Conservation (phyloP, 1,140 invertebrate genomes). For the Lithobius niger region DNA sequence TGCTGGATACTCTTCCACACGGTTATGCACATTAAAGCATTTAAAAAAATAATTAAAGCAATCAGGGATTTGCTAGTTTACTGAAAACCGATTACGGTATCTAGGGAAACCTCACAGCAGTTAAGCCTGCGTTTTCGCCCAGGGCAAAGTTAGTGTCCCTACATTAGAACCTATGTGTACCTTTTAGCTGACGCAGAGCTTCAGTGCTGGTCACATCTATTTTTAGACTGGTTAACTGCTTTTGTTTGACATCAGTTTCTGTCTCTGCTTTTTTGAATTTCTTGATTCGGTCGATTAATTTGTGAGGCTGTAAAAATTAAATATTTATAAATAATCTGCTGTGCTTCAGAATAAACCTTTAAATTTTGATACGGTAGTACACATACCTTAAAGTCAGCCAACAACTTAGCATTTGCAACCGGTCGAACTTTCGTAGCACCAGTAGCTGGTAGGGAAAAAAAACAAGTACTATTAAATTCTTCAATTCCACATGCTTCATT, state of each 20-base stretch:
- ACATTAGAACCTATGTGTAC: no score
- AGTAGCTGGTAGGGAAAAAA: conserved; percentile 32
- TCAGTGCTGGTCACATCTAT: conserved; percentile 10
- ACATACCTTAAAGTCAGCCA: conserved; percentile 30
- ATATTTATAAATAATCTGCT: conserved; percentile 15
- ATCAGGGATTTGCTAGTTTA: no score
- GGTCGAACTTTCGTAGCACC: conserved; percentile 14
- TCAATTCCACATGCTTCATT: no score
- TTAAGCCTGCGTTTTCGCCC: no score
- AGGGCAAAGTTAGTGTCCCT: no score
- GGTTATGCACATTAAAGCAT: no score
- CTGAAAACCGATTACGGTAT: no score
- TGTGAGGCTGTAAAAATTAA: conserved; percentile 24
- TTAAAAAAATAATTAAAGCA: no score
- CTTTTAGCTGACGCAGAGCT: conserved; percentile 9
- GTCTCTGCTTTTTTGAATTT: conserved; percentile 46
- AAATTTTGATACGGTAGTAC: background rate
- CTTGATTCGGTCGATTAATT: conserved; percentile 48
- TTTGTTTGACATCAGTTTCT: conserved; percentile 49
- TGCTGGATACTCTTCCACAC: no score
- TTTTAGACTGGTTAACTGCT: conserved; percentile 34
- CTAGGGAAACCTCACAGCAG: no score
- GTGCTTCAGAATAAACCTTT: conserved; percentile 8
- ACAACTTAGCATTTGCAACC: conserved; percentile 24
- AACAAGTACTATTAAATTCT: background rate